Conservation (phyloP, 2,113 vertebrate species). For the Jacana jacana region DNA sequence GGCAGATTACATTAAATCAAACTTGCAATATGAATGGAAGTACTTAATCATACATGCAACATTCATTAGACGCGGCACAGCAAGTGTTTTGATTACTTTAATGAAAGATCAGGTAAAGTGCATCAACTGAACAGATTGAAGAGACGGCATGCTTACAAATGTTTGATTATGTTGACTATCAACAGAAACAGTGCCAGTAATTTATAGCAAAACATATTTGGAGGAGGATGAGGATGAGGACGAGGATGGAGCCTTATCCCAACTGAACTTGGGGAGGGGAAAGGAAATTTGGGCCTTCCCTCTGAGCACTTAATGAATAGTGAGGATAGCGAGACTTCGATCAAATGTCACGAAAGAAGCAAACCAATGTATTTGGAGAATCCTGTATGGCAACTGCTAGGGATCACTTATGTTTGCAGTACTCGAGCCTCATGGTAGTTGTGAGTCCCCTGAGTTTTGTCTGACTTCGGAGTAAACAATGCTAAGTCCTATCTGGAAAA, state of each 20-base stretch:
- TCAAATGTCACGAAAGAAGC: constrained; percentile 29
- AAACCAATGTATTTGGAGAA: constrained; percentile 31
- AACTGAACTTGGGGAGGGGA: constrained; percentile 42
- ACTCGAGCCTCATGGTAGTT: background rate
- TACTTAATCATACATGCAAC: constrained; percentile 87
- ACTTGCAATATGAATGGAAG: constrained; percentile 86
- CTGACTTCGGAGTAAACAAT: background rate
- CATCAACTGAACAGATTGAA: constrained; percentile 83
- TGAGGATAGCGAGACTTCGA: constrained; percentile 29
- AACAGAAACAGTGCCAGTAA: constrained; percentile 82
- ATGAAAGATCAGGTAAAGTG: constrained; percentile 89
- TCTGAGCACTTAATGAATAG: constrained; percentile 61
- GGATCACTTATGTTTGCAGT: background rate
- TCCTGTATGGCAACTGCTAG: background rate
- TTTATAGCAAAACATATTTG: constrained; percentile 80
- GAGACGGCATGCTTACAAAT: constrained; percentile 84
- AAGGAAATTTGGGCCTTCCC: constrained; percentile 50
- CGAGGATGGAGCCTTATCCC: constrained; percentile 8
- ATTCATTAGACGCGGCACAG: constrained; percentile 83
- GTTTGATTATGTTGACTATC: constrained; percentile 84
- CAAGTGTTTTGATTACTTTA: constrained; percentile 86
- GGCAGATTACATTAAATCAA: constrained; percentile 87
- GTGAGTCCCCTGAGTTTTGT: background rate
- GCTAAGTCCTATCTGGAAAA: background rate
- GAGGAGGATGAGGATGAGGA: constrained; percentile 33